Conservation (phyloP, 37 sponge, comb jelly and placozoan species). For the Cladorhizidae sp. region DNA sequence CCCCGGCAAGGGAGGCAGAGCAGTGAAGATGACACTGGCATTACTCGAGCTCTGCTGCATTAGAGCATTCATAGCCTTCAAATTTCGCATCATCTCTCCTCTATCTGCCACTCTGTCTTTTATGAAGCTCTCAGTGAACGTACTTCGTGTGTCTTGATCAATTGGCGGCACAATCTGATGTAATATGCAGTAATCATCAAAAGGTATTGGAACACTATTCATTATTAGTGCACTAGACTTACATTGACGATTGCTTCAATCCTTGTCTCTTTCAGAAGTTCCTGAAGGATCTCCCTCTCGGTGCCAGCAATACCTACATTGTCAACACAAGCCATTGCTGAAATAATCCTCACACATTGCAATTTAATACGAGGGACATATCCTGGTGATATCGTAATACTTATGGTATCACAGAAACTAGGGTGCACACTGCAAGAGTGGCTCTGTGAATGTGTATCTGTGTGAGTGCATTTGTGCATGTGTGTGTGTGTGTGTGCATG, state of each 20-base stretch:
- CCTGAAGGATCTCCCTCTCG: constrained; percentile 53
- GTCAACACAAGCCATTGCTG: too few species aligned
- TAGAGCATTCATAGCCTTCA: constrained; percentile 43
- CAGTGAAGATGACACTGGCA: constrained; percentile 67
- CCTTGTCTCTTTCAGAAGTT: constrained; percentile 71
- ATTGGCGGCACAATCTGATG: constrained; percentile 27
- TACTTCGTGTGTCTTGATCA: constrained; percentile 10
- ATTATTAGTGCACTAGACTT: not conserved
- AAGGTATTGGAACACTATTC: not conserved
- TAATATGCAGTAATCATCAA: not conserved
- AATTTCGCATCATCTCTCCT: not conserved
- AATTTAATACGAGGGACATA: too few species aligned
- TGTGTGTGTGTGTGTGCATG: too few species aligned
- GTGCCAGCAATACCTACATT: constrained; percentile 33
- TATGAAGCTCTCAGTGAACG: constrained; percentile 59
- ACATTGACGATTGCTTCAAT: constrained; percentile 81
- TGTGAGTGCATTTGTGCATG: too few species aligned
- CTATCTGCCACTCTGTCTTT: not conserved
- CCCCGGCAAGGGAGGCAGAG: constrained; percentile 52
- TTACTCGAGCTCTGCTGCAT: constrained; percentile 49
- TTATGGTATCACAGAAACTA: too few species aligned
- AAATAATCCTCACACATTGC: too few species aligned
- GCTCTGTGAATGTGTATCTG: too few species aligned
- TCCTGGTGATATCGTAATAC: too few species aligned
- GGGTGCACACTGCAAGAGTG: too few species aligned